These are phyloP conservation scores for Aurelia aurita DNA, from an alignment of 30 jellyfish, hydroid and myxozoan genomes.

Conservation along the genomic window DNA sequence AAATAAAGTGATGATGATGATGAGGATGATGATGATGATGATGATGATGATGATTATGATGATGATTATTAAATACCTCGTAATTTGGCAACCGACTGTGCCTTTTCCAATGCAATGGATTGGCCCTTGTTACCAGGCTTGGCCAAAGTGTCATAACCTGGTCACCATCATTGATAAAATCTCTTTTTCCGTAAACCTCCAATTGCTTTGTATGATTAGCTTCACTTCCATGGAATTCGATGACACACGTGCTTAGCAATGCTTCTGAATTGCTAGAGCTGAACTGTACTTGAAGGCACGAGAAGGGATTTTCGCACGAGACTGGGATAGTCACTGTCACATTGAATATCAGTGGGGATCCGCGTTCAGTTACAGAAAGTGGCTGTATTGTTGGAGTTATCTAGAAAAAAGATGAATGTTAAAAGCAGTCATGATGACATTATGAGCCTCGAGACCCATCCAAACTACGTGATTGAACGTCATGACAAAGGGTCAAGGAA, in stretches of 20 bases:
- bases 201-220: conserved; percentile 56
- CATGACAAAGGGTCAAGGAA: too few relatives aligned
- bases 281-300: neutral
- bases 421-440: too few relatives aligned
- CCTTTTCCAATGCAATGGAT: conserved; percentile 79
- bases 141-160: conserved; percentile 38
- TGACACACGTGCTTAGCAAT: conserved; percentile 48
- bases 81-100: neutral
- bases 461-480: too few relatives aligned
- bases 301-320: neutral
- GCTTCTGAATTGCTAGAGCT: neutral
- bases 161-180: conserved; percentile 80
- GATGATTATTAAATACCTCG: too few relatives aligned
- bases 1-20: too few relatives aligned
- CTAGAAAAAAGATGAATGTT: neutral
- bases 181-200: conserved; percentile 78
- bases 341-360: neutral
- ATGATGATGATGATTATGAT: too few relatives aligned
- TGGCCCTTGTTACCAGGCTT: conserved; percentile 41
- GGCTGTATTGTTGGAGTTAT: neutral
- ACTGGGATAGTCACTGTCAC: neutral
- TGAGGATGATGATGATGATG: too few relatives aligned
- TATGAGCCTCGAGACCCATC: too few relatives aligned
- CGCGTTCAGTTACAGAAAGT: neutral
- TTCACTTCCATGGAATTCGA: conserved; percentile 51